Conservation (phyloP, 2,888 invertebrate genomes). For the Dolomedes plantarius region DNA sequence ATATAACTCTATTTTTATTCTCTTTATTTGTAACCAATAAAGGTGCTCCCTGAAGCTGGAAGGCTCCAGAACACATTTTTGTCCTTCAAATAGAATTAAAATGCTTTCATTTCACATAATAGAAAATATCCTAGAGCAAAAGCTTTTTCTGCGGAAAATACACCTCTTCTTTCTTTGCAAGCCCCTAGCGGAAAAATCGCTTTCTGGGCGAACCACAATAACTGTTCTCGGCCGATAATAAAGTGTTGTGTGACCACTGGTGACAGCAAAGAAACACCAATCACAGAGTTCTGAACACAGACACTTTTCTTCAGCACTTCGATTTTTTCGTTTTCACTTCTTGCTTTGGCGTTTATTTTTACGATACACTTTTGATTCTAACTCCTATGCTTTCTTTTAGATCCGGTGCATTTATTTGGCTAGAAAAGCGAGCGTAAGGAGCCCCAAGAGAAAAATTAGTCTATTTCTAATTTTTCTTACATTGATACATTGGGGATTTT, state of each 20-base stretch:
- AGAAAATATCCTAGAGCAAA: neutral
- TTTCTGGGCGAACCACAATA: constrained; percentile 68
- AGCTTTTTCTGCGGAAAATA: neutral
- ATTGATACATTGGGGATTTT: too few species aligned
- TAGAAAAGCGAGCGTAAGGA: too few species aligned
- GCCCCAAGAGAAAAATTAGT: too few species aligned
- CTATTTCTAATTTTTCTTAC: too few species aligned
- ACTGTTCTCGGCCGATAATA: constrained; percentile 70
- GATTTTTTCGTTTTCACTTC: constrained; percentile 14
- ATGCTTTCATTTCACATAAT: neutral
- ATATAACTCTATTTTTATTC: too few species aligned
- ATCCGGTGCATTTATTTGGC: too few species aligned
- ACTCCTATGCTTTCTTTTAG: neutral
- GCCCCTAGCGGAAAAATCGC: constrained; percentile 59
- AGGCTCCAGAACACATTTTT: too few species aligned
- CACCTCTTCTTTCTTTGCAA: constrained; percentile 3
- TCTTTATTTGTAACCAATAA: too few species aligned
- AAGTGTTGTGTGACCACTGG: constrained; percentile 68
- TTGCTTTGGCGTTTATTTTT: neutral
- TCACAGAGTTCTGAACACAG: constrained; percentile 52
- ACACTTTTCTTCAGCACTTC: constrained; percentile 26
- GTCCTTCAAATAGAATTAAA: neutral
- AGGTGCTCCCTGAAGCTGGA: too few species aligned
- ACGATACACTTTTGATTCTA: neutral
- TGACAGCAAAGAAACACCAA: constrained; percentile 59